A percentile compares a stretch with the other conserved stretches of the same genome.
These are phyloP conservation scores for Lacerta agilis DNA, from an alignment of 2,797 vertebrate species.

Conservation along the genomic window DNA sequence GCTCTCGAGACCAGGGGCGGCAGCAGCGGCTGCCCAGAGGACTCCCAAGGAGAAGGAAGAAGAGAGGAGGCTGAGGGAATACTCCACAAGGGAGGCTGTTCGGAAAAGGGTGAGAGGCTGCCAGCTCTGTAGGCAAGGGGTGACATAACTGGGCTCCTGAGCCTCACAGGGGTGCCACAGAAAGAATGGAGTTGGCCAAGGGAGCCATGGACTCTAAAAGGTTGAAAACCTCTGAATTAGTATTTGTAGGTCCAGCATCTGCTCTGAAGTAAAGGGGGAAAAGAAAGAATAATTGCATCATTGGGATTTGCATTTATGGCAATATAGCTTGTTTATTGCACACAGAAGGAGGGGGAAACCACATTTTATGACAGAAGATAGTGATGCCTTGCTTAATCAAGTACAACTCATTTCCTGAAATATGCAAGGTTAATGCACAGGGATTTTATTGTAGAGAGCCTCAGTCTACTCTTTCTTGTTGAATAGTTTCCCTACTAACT, in stretches of 20 bases:
- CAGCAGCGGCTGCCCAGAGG: too few species aligned
- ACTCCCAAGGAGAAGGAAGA: too few species aligned
- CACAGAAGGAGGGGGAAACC: neutral
- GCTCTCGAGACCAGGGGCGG: too few species aligned
- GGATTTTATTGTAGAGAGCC: slow-evolving; percentile 1
- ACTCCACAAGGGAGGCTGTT: too few species aligned
- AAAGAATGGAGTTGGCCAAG: too few species aligned
- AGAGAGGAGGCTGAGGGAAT: too few species aligned
- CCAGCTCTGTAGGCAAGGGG: too few species aligned
- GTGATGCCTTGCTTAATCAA: slow-evolving; percentile 8
- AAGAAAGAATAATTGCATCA: neutral
- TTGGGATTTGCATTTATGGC: neutral
- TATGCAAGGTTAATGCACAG: neutral
- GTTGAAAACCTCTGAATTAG: too few species aligned
- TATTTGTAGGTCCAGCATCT: neutral
- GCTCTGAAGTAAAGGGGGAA: neutral
- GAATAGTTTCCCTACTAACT: neutral
- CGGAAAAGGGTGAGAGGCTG: too few species aligned
- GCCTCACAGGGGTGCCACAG: too few species aligned
- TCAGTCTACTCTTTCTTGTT: neutral
- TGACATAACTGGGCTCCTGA: too few species aligned
- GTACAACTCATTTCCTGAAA: slow-evolving; percentile 7
- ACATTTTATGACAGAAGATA: neutral
- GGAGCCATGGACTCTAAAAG: too few species aligned
- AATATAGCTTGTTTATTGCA: neutral